These are phyloP conservation scores for Silurus asotus DNA, from an alignment of 2,113 vertebrate species.

Conservation along the genomic window DNA sequence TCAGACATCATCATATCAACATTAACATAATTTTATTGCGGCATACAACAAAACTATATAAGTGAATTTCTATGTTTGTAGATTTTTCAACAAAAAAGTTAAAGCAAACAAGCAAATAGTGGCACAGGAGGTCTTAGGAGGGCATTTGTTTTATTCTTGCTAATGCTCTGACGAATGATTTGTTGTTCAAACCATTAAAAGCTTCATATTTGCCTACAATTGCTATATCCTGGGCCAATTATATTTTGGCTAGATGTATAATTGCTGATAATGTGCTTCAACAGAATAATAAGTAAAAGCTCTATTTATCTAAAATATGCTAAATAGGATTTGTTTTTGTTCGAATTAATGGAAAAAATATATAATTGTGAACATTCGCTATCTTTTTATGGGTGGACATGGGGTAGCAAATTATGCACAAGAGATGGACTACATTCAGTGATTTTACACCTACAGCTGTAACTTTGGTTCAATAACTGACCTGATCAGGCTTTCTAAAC, in stretches of 20 bases:
- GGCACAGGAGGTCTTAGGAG: too few species aligned
- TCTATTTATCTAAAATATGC: neutral
- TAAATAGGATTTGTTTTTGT: neutral
- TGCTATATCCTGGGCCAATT: too few species aligned
- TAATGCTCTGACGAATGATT: too few species aligned
- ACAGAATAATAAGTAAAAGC: neutral
- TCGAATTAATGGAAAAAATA: neutral
- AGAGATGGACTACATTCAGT: neutral
- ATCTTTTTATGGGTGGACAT: neutral
- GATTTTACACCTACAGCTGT: neutral
- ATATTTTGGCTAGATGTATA: neutral
- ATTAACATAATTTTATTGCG: too few species aligned
- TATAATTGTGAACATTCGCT: neutral
- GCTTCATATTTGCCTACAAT: too few species aligned
- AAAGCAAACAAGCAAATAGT: too few species aligned
- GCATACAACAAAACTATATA: too few species aligned
- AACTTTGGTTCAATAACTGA: neutral
- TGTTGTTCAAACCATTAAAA: too few species aligned
- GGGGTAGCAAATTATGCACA: neutral
- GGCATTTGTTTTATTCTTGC: too few species aligned
- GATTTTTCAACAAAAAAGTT: too few species aligned
- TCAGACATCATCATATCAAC: too few species aligned
- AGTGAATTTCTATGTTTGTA: too few species aligned
- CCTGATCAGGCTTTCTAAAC: neutral
- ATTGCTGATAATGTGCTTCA: neutral